Percentiles rank a stretch among this genome's conserved stretches.
Conservation (phyloP, 2,113 vertebrate genomes). For the Phrynocephalus versicolor region DNA sequence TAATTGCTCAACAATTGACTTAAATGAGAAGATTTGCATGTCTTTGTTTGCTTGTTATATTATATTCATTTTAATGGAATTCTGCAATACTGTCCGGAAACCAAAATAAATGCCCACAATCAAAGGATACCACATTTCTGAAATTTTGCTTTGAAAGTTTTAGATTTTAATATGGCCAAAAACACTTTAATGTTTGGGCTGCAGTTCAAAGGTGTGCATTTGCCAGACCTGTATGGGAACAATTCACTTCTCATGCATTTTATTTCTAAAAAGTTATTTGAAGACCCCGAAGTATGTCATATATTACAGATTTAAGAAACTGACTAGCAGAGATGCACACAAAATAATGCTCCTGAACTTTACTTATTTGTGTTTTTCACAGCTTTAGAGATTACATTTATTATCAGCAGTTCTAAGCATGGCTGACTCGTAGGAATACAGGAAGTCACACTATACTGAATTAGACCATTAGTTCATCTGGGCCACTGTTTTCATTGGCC, state of each 20-base stretch:
- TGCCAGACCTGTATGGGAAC: neutral
- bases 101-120: neutral
- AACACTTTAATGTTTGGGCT: neutral
- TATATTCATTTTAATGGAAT: constrained; percentile 18
- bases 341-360: neutral
- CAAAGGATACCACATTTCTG: constrained; percentile 32
- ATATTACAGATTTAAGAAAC: neutral
- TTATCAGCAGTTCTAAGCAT: constrained; percentile 7
- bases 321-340: neutral
- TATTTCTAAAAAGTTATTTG: neutral
- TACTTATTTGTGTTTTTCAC: neutral
- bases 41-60: constrained; percentile 45
- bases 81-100: constrained; percentile 19
- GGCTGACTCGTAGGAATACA: neutral
- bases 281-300: neutral
- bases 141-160: neutral
- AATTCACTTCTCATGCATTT: neutral
- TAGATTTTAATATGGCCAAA: neutral
- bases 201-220: neutral
- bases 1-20: constrained; percentile 74
- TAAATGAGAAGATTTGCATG: constrained; percentile 62
- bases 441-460: neutral
- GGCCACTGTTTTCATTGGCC: neutral
- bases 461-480: neutral
- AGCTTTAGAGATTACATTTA: too few species aligned